Evolutionary conservation across 2,888 invertebrate genomes (phyloP).

Genomic region (Himalopsyche japonica): DNA sequence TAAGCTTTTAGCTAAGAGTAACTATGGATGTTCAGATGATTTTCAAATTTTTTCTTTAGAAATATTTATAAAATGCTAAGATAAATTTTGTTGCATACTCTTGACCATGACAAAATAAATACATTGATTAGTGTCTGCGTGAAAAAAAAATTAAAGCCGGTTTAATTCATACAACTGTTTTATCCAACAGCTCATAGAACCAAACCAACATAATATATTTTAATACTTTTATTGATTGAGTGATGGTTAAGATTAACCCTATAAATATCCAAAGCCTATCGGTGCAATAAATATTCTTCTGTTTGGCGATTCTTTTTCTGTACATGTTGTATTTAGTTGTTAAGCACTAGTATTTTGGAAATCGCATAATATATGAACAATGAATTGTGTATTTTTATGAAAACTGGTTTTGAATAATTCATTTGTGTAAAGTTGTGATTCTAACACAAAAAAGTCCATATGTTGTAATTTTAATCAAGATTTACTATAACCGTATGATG

Average conservation of each 20-base stretch:
- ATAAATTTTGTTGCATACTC: too few relatives aligned
- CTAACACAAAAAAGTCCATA: not conserved
- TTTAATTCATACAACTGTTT: too few relatives aligned
- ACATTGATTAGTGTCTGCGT: too few relatives aligned
- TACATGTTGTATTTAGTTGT: not conserved
- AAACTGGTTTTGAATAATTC: not conserved
- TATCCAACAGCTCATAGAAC: too few relatives aligned
- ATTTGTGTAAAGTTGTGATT: not conserved
- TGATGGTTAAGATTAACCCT: not conserved
- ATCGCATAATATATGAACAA: not conserved
- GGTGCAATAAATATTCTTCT: not conserved
- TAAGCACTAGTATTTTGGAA: not conserved
- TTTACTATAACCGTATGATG: not conserved
- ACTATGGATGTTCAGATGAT: too few relatives aligned
- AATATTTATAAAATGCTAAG: too few relatives aligned
- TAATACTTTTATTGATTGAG: not conserved
- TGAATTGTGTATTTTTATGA: not conserved
- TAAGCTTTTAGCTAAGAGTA: too few relatives aligned
- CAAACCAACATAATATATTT: too few relatives aligned
- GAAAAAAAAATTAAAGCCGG: too few relatives aligned
- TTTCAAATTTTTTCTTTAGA: too few relatives aligned
- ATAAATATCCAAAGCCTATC: not conserved
- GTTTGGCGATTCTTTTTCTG: not conserved
- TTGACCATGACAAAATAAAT: too few relatives aligned
- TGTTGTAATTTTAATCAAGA: not conserved